Base-by-base conservation (phyloP, 2,888 invertebrate species). In the Opisthograptis luteolata region DNA sequence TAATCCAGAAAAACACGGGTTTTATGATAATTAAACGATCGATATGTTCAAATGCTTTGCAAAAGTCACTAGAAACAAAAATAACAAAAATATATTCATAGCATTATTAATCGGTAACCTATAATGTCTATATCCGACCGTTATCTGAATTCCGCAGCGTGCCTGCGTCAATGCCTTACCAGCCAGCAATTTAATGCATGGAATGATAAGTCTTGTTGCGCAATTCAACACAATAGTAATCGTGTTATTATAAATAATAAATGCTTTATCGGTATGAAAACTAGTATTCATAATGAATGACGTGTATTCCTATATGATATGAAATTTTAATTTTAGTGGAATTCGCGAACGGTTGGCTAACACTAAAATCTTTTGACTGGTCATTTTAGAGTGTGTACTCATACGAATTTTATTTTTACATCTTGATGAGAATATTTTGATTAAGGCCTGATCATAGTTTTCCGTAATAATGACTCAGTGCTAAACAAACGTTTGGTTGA, bases 131-230 rank as follows among this genome's bases (percentile, higher is more conserved):
- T 70, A 64, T 70, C 64, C 57, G 56, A 47, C 30, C 51, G 53
- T 68, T 74, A 81, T 79, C 78, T 55, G 71, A 70, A 75, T 74
- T 66, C 58, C 55, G 54, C 51, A 61, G 64, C 22, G 51, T 60
- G 48, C 61, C 70, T 79, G 77, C 79, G 78, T 78, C 78, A 71
- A 66, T 64, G 55, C 10, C 28, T 15, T 24, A 25, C 27, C 25
- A 41, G 30, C 20, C 27, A n/a, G 17, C 22, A 31, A 31, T 24
- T 44, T 27, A 31, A 25, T 22, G 36, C 17, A 28, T 8, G 22
- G 12, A n/a, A 19, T 28, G 24, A 34, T 34, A 42, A 42, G 17
- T 19, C 22, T 8, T 25, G 12, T 42, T 34, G 15, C 42, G 32
- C n/a, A 17, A 32, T 28, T 31, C 22, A 12, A n/a, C 9, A 27